Percentiles rank a stretch among this genome's conserved stretches.
Conservation (phyloP, 2,888 invertebrate genomes). For the Elegia similella region DNA sequence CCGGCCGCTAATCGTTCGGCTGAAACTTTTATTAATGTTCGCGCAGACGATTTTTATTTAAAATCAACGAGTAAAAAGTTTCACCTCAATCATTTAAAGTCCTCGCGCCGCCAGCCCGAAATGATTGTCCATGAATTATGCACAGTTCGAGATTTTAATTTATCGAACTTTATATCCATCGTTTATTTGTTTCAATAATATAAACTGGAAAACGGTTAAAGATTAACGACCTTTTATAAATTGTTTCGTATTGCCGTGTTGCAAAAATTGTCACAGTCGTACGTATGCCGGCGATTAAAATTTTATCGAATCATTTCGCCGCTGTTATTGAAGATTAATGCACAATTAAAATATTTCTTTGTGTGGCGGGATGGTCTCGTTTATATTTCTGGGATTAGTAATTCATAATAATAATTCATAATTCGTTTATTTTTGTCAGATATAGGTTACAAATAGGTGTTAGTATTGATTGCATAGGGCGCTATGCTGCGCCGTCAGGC, state of each 20-base stretch:
- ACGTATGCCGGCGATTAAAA: constrained; percentile 14
- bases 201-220: constrained; percentile 36
- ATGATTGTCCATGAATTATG: constrained; percentile 48
- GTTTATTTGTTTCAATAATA: constrained; percentile 47
- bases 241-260: constrained; percentile 9
- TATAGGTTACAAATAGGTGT: too few species aligned
- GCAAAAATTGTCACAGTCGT: constrained; percentile 15
- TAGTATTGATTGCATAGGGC: too few species aligned
- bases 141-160: constrained; percentile 43
- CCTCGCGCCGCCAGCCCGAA: constrained; percentile 39
- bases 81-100: constrained; percentile 33
- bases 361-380: background rate
- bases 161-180: constrained; percentile 43
- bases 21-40: constrained; percentile 46
- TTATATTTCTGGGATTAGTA: background rate
- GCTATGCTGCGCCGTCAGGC: too few species aligned
- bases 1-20: constrained; percentile 44
- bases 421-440: too few species aligned
- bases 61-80: constrained; percentile 30
- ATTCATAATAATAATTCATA: too few species aligned
- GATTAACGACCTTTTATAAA: constrained; percentile 26
- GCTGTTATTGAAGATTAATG: constrained; percentile 10
- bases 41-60: constrained; percentile 35
- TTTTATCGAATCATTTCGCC: constrained; percentile 13
- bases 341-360: constrained; percentile 11